Conservation (phyloP, 2,797 vertebrate genomes). For the Sus cebifrons region DNA sequence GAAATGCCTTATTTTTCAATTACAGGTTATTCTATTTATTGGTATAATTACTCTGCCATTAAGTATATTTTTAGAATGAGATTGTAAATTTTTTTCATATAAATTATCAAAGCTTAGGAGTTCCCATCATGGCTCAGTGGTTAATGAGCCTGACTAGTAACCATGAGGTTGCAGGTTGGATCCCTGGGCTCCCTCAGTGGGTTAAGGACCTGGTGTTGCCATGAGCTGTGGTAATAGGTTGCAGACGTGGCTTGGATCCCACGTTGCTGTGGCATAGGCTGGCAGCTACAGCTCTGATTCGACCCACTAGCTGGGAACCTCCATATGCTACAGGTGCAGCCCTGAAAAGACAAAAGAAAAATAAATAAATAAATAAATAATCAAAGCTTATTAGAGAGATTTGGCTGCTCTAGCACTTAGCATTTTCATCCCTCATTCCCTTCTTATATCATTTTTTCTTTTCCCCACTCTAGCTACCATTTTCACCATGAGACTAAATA, state of each 20-base stretch:
- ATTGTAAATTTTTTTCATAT: neutral
- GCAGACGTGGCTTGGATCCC: too few relatives aligned
- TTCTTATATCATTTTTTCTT: neutral
- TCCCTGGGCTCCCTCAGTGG: too few relatives aligned
- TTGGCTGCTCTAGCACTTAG: neutral
- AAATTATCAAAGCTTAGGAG: neutral
- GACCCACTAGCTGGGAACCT: too few relatives aligned
- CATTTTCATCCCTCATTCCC: neutral
- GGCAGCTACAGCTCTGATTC: too few relatives aligned
- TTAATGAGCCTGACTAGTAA: too few relatives aligned
- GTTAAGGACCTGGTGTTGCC: too few relatives aligned
- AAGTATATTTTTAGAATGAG: neutral
- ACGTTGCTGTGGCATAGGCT: too few relatives aligned
- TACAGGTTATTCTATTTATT: constrained; percentile 43
- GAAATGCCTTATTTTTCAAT: neutral
- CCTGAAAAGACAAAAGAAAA: too few relatives aligned
- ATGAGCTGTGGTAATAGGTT: too few relatives aligned
- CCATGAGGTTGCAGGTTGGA: too few relatives aligned
- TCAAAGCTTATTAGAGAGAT: neutral
- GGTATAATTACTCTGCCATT: neutral
- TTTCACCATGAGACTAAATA: neutral
- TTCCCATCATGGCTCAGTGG: too few relatives aligned
- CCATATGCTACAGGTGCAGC: too few relatives aligned
- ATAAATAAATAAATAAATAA: neutral
- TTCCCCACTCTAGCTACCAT: neutral